A percentile compares a stretch with the other conserved stretches of the same genome.
Conservation (phyloP, 2,113 vertebrate species). For the Albula glossodonta region DNA sequence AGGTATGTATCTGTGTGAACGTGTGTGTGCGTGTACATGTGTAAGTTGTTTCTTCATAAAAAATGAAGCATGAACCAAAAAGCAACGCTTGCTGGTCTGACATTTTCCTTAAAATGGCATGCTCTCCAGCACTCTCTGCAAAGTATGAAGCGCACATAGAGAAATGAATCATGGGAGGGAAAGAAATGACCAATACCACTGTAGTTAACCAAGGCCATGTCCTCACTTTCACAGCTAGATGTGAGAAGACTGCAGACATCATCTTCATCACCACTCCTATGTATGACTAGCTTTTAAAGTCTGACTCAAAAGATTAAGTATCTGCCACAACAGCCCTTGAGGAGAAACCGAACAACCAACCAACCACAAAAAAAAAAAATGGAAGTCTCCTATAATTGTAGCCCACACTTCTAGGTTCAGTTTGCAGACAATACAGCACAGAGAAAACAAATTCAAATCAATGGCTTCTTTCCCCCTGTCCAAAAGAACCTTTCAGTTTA, state of each 20-base stretch:
- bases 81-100: background rate
- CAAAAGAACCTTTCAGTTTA: background rate
- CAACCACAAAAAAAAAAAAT: background rate
- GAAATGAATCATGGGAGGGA: background rate
- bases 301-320: background rate
- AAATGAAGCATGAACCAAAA: background rate
- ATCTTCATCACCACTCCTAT: background rate
- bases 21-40: too few species aligned
- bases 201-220: slow-evolving; percentile 15
- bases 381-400: background rate
- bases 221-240: slow-evolving; percentile 5
- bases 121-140: background rate
- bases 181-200: slow-evolving; percentile 29
- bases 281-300: background rate
- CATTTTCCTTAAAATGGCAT: background rate
- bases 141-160: background rate
- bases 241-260: slow-evolving; percentile 19
- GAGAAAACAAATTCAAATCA: background rate
- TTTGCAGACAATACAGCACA: background rate
- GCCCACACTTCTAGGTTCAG: background rate
- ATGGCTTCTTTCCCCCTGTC: background rate
- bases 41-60: too few species aligned
- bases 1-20: too few species aligned
- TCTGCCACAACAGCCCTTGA: slow-evolving; percentile 14
- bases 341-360: background rate